Base-by-base conservation (phyloP, 1,140 invertebrate genomes). In the Drosophila kepulauana region DNA sequence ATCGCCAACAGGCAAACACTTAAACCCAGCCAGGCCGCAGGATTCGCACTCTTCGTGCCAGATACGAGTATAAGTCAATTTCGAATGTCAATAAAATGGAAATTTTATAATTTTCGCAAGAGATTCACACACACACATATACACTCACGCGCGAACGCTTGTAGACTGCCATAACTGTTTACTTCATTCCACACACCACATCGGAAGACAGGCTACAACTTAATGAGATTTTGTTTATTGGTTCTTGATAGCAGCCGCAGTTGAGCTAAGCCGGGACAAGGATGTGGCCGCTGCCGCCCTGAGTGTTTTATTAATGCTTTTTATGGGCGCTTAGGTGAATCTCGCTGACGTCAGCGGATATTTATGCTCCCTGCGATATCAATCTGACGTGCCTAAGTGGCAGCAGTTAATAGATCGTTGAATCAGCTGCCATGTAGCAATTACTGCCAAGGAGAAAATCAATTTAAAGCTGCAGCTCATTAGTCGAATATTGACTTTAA, bases 171-270 rank as follows among this genome's bases (percentile, higher is more conserved):
- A 63, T 52, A 62, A 33, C 13, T 45, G 43, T 20, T 49, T 25
- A 49, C 45, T 51, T 15, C 48, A 41, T 20, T 57, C 43, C 52
- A 20, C 30, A 25, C 35, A 16, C 58, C n/a, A 51, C 52, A 51
- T 45, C 13, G 25, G 7, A 33, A 20, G 15, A 25, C 10, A 20
- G 68, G 73, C 72, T 84, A 80, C 45, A 79, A 88, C 68, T 82
- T 87, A 87, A 87, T 87, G 82, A 87, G 82, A 87, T 87, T 87
- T 87, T 74, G 76, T 87, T 87, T 87, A 87, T 87, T 88, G 84
- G 78, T 81, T 84, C 76, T 78, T 74, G 84, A 87, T 80, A 80
- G 75, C 76, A 64, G 64, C 48, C 28, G 45, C 48, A 45, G 49
- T 38, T 6, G 33, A 15, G 20, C 51, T 33, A 41, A 61, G 63